Conservation (phyloP, 2,797 vertebrate species). For the Myoxocephalus aenaeus region DNA sequence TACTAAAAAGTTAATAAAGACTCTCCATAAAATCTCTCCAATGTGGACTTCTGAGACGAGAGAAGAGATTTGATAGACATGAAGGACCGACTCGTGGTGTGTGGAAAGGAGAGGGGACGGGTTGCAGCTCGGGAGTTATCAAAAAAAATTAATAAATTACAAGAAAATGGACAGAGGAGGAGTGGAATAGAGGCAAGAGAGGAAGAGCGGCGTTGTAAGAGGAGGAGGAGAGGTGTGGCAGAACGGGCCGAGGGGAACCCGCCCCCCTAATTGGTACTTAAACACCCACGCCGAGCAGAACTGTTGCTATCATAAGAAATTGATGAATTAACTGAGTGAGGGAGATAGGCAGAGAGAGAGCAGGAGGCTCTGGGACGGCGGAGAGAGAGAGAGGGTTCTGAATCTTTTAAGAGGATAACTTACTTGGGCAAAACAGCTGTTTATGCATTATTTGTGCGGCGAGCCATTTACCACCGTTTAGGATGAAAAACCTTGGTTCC, state of each 20-base stretch:
- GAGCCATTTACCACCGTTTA: conserved; percentile 88
- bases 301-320: conserved; percentile 92
- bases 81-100: conserved; percentile 15
- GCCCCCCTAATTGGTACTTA: conserved; percentile 86
- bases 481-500: conserved; percentile 77
- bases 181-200: conserved; percentile 14
- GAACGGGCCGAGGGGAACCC: conserved; percentile 78
- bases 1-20: conserved; percentile 86
- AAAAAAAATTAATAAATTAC: background rate
- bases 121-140: conserved; percentile 24
- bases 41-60: conserved; percentile 56
- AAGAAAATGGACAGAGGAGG: conserved; percentile 43
- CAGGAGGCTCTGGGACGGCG: conserved; percentile 62
- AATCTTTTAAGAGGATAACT: conserved; percentile 91
- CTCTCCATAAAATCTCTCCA: background rate
- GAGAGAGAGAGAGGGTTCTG: conserved; percentile 78
- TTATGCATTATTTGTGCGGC: conserved; percentile 90
- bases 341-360: conserved; percentile 71
- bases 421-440: conserved; percentile 91
- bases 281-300: conserved; percentile 82
- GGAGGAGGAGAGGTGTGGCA: conserved; percentile 83
- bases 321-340: conserved; percentile 88
- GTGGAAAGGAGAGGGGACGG: conserved; percentile 22
- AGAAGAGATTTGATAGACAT: conserved; percentile 57
- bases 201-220: conserved; percentile 48